Evolutionary conservation across 2,797 vertebrate genomes (phyloP), one percentile per base, ranked within the genome.

Genomic region (Vultur gryphus): DNA sequence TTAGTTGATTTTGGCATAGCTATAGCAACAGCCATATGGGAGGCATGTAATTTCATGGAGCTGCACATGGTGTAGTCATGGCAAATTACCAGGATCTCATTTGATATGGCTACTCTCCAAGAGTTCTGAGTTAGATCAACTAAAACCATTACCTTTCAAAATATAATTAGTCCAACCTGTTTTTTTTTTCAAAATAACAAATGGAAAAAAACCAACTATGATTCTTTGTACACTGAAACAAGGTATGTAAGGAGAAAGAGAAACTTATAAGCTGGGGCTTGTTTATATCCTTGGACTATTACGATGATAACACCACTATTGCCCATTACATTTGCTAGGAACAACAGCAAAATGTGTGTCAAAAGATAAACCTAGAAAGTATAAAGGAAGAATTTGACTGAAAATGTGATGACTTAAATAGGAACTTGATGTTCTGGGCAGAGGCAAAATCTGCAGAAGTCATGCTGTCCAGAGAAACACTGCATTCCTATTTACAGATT

Each of bases 1-100:
- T 37, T 94, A 76, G 89, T 87, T 93, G 93, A 71, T 93, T 95
- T 94, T 96, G 90, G 94, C 92, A 95, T 54, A 95, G 88, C 71
- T 94, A 51, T 92, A 93, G 92, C 81, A 92, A 92, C 78, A 90
- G 75, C 75, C 95, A 83, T 92, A 97, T 95, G 95, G 90, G 65
- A 96, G 71, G 61, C 81, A 81, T 83, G 90, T 62, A 76, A 86
- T 93, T 95, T 93, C 87, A 80, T 85, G 78, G 90, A 83, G 33
- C 78, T 92, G 64, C 90, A 92, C 90, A 75, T 84, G 87, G 78
- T 71, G 69, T 91, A 96, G 58, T 90, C 84, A 76, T 88, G 69
- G 78, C 87, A 93, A 55, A 72, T 85, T 90, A 91, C 75, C 79
- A 95, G 51, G 39, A 78, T 67, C 73, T 91, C 94, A 89, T 96